Conservation (phyloP, 2,888 invertebrate genomes). For the Zootermopsis nevadensis region DNA sequence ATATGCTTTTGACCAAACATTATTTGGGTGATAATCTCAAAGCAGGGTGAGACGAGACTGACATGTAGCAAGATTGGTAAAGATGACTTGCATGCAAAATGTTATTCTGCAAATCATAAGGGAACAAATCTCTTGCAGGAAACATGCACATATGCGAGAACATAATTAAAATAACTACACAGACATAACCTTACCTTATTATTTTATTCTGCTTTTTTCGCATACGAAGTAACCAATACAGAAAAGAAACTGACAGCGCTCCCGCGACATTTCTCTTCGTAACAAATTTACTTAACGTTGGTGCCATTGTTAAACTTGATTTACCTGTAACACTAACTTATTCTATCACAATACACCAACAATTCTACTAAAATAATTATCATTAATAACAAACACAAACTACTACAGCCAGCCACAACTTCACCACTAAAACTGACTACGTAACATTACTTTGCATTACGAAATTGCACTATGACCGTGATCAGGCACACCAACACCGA, state of each 20-base stretch:
- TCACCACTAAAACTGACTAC: neutral
- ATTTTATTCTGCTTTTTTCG: constrained; percentile 66
- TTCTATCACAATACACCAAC: too few species aligned
- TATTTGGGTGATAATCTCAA: too few species aligned
- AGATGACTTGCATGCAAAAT: too few species aligned
- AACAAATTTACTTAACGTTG: constrained; percentile 79
- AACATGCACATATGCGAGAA: too few species aligned
- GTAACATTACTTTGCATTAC: neutral
- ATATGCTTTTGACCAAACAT: too few species aligned
- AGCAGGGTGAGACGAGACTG: too few species aligned
- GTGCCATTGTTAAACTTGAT: constrained; percentile 70
- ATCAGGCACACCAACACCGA: neutral
- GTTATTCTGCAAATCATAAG: too few species aligned
- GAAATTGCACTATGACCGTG: too few species aligned
- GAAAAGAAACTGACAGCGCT: constrained; percentile 72
- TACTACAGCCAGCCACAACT: neutral
- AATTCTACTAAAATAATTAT: neutral
- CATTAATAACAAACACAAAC: neutral
- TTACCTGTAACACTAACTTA: too few species aligned
- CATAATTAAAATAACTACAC: too few species aligned
- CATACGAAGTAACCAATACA: constrained; percentile 70
- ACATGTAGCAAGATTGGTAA: too few species aligned
- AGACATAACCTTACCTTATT: constrained; percentile 59
- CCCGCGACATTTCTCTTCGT: constrained; percentile 75
- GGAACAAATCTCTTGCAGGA: too few species aligned